Conservation (phyloP, 2,797 vertebrate genomes). For the Gobionotothen gibberifrons region DNA sequence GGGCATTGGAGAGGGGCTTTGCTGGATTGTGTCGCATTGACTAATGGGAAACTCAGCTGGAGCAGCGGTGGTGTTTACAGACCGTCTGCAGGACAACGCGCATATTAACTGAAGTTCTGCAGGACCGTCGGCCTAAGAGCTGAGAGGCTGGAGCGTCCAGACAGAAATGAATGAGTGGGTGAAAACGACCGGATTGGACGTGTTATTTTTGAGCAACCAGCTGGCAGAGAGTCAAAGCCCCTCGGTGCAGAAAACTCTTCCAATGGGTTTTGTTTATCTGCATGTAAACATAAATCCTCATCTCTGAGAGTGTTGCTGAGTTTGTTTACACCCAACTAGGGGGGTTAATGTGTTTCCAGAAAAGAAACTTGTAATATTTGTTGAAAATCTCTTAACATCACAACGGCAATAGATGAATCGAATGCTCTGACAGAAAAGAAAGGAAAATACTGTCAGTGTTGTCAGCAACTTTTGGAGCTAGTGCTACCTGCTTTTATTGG, state of each 20-base stretch:
- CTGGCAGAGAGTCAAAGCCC: slow-evolving; percentile 7
- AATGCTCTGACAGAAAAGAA: too few species aligned
- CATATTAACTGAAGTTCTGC: slow-evolving; percentile 41
- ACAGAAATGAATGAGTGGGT: slow-evolving; percentile 17
- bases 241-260: slow-evolving; percentile 14
- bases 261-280: slow-evolving; percentile 30
- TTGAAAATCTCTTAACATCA: too few species aligned
- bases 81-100: slow-evolving; percentile 55
- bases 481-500: too few species aligned
- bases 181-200: slow-evolving; percentile 10
- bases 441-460: too few species aligned
- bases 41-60: slow-evolving; percentile 68
- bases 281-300: slow-evolving; percentile 8
- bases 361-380: too few species aligned
- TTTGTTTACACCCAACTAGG: slow-evolving; percentile 4
- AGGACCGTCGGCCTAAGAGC: not conserved
- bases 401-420: too few species aligned
- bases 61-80: slow-evolving; percentile 68
- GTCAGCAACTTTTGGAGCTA: too few species aligned
- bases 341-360: too few species aligned
- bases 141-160: slow-evolving; percentile 6
- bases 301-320: slow-evolving; percentile 1
- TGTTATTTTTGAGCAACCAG: slow-evolving; percentile 9
- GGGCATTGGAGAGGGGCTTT: slow-evolving; percentile 47
- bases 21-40: slow-evolving; percentile 55